These are phyloP conservation scores for Bradynema listronoti DNA, from an alignment of 1,140 invertebrate species.

Conservation along the genomic window DNA sequence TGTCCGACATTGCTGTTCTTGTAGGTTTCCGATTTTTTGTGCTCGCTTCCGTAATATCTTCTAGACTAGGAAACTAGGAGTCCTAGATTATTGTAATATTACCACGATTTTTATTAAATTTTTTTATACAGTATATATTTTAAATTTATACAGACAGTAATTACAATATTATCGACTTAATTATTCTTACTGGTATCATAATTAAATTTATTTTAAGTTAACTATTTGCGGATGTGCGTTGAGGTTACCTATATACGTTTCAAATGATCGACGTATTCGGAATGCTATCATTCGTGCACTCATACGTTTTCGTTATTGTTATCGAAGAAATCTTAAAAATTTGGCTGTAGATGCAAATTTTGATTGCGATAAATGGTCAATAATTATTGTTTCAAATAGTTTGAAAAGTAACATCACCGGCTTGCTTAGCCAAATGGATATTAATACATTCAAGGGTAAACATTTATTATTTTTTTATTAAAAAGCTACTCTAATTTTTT, in stretches of 20 bases:
- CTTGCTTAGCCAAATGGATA: constrained; percentile 28
- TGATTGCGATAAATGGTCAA: constrained; percentile 51
- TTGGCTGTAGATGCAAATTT: constrained; percentile 21
- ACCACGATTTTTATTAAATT: too few species aligned
- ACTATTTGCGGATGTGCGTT: constrained; percentile 50
- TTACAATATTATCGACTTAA: constrained; percentile 4
- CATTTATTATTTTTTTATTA: background rate
- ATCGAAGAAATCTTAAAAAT: constrained; percentile 18
- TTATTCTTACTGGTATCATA: background rate
- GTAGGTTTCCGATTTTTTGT: constrained; percentile 28
- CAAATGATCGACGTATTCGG: constrained; percentile 38
- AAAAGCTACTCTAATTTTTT: constrained; percentile 19
- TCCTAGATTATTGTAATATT: too few species aligned
- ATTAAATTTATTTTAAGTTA: too few species aligned
- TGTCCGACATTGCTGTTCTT: constrained; percentile 44
- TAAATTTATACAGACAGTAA: too few species aligned
- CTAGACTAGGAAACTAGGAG: too few species aligned
- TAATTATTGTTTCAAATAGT: constrained; percentile 50
- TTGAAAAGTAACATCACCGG: constrained; percentile 45
- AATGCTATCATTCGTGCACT: constrained; percentile 41
- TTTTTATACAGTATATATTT: too few species aligned
- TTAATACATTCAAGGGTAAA: constrained; percentile 14
- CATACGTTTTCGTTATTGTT: constrained; percentile 36
- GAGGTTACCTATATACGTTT: constrained; percentile 42
- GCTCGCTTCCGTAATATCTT: background rate